These are phyloP conservation scores for Uromys caudimaculatus DNA, from an alignment of 2,797 vertebrate species.

Conservation along the genomic window DNA sequence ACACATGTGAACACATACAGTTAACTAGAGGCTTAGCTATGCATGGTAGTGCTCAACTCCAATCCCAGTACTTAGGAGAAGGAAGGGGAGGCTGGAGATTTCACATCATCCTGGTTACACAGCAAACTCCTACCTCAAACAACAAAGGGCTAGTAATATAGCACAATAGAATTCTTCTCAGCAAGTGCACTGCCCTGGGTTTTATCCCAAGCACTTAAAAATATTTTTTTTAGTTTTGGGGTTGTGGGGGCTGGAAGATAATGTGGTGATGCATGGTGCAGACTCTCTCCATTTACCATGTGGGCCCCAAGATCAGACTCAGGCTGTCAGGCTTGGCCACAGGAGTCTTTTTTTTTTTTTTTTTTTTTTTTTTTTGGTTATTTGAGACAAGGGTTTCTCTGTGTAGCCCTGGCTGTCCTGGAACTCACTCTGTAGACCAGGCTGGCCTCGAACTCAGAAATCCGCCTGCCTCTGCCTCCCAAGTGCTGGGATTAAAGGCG, in stretches of 20 bases:
- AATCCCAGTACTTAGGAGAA: background rate
- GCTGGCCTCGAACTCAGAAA: too few relatives aligned
- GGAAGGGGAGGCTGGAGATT: background rate
- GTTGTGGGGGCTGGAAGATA: background rate
- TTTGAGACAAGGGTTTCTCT: too few relatives aligned
- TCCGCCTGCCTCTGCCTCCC: too few relatives aligned
- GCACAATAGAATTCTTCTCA: background rate
- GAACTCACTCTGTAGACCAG: too few relatives aligned
- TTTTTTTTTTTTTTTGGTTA: too few relatives aligned
- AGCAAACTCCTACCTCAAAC: background rate
- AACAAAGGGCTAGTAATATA: background rate
- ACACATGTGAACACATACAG: background rate
- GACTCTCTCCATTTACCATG: background rate
- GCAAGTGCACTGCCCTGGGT: background rate
- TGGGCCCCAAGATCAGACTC: background rate
- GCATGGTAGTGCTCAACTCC: background rate
- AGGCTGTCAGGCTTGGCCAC: background rate
- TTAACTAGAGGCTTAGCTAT: background rate
- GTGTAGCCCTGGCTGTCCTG: too few relatives aligned
- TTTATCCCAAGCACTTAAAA: background rate
- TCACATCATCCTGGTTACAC: background rate
- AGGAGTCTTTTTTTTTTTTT: too few relatives aligned
- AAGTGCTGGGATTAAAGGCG: too few relatives aligned
- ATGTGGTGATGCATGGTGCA: too few relatives aligned
- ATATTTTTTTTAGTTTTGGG: too few relatives aligned